Base-by-base conservation (phyloP, 2,113 vertebrate genomes). In the Neotragus moschatus region DNA sequence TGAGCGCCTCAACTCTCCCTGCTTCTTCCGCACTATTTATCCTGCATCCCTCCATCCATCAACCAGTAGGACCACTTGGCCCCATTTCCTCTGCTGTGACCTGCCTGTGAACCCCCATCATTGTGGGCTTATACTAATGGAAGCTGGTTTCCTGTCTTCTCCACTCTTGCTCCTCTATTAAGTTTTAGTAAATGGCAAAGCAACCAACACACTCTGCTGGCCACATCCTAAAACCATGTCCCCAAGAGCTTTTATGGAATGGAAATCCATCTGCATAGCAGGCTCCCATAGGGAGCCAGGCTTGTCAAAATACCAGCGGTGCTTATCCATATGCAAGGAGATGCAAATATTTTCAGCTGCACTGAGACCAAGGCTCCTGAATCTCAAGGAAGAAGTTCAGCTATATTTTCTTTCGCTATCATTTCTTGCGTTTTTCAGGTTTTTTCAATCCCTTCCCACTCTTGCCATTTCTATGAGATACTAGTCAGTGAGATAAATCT, bases 221-320 rank as follows among this genome's bases (percentile, higher is more conserved):
- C 8, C 94, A 56, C 26, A 43, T 88, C 47, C 56, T 49, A 33
- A 87, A 73, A 86, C 36, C 33, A 88, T 30, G 39, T 77, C 49
- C 91, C 33, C 3, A 60, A 61, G 56, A 61, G 58, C 7, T 63
- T 16, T 45, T 81, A n/a, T 23, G 6, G 60, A 58, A 61, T 63
- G 12, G 79, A 89, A 96, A 84, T 84, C 21, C 36, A 45, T 56
- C 49, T 92, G 36, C 33, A 53, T 14, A 36, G 1, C 51, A 85
- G 77, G 36, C 61, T 51, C 23, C 66, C 49, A 43, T 5, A 60
- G 49, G 26, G 81, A 86, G 53, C 36, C 21, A 23, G 14, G 51
- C 58, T 84, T 91, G 58, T 95, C 82, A 63, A 63, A 49, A 92
- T 25, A 77, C 80, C 91, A 84, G 43, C 1, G 28, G 14, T 63